phyloP scores from a whole-genome alignment of 2,797 vertebrate genomes.

The Semotilus atromaculatus region DNA sequence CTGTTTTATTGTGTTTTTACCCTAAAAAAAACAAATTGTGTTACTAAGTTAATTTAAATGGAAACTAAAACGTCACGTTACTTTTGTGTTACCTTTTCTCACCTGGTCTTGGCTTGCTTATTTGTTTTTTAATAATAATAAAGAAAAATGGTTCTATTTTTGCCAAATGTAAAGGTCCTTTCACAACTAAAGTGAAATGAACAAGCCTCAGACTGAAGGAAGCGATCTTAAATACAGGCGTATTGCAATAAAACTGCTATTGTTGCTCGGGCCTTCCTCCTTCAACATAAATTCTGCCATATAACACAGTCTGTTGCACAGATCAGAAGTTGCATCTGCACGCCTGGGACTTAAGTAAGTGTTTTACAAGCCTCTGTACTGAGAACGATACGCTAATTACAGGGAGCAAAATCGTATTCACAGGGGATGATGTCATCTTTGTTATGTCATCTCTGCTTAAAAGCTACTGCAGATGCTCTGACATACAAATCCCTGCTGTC shows the following conservation, averaged over 20 bases:
- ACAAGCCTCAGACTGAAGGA: background rate
- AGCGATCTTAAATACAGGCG: conserved; percentile 29
- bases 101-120: background rate
- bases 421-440: conserved; percentile 47
- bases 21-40: too few relatives aligned
- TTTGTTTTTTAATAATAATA: background rate
- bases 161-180: background rate
- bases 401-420: conserved; percentile 39
- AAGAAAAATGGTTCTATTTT: background rate
- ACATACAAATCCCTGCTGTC: conserved; percentile 6
- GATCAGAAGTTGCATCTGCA: conserved; percentile 43
- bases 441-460: conserved; percentile 26
- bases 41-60: background rate
- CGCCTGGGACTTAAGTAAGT: conserved; percentile 40
- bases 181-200: background rate
- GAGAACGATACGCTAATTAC: conserved; percentile 46
- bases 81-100: background rate
- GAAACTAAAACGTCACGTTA: background rate
- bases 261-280: background rate
- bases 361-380: conserved; percentile 40
- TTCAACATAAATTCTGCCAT: conserved; percentile 29
- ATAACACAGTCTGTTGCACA: conserved; percentile 20
- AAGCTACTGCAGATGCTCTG: conserved; percentile 25
- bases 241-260: conserved; percentile 8
- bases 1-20: too few relatives aligned